Percentiles rank a stretch among this genome's conserved stretches.
phyloP scores from a whole-genome alignment of 2,888 invertebrate genomes.

The Tortricodes alternella region DNA sequence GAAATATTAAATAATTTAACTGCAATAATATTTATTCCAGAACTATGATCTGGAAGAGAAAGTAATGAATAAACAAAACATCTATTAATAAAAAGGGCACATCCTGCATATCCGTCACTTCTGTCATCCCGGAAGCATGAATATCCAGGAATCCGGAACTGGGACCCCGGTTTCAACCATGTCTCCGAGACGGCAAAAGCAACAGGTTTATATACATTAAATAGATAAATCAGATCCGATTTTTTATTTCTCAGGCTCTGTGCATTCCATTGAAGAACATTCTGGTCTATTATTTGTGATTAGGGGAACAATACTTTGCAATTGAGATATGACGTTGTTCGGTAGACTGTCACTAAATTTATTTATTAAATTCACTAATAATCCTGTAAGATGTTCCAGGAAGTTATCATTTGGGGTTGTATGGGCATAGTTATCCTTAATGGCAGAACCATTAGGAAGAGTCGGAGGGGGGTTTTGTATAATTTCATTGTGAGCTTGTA shows the following conservation, averaged over 20 bases:
- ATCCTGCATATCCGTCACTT: neutral
- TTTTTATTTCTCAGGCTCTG: too few relatives aligned
- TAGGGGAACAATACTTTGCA: neutral
- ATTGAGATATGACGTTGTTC: neutral
- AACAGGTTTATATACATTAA: neutral
- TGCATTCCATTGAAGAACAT: neutral
- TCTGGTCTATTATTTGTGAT: neutral
- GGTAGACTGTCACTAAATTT: constrained; percentile 4
- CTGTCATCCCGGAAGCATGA: neutral
- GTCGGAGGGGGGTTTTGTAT: neutral
- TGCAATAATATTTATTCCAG: constrained; percentile 1
- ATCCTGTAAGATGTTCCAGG: neutral
- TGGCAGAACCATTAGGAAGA: neutral
- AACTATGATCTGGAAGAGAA: neutral
- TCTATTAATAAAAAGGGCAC: neutral
- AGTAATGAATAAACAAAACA: neutral
- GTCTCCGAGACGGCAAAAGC: constrained; percentile 5
- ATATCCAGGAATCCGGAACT: constrained; percentile 3
- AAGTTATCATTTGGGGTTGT: neutral
- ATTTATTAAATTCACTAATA: neutral
- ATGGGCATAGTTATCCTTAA: neutral
- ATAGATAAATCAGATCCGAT: neutral
- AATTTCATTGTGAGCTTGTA: neutral
- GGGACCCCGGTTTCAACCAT: too few relatives aligned
- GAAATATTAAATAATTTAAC: neutral